phyloP scores from a whole-genome alignment of 2,797 vertebrate species.

The Buceros bicornis region DNA sequence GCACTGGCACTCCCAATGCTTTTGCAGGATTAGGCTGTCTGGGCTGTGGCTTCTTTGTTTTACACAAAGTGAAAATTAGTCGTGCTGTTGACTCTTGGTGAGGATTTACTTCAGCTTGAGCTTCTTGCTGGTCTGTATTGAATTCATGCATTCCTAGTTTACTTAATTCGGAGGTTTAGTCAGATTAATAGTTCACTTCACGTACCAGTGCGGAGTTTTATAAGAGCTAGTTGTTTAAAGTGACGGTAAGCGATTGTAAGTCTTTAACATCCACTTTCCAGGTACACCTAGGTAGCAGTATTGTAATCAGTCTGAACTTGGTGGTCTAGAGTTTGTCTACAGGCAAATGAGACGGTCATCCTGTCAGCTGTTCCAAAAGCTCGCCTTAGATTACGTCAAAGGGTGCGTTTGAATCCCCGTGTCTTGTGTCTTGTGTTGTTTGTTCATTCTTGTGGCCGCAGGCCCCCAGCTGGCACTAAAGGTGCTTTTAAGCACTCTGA shows the following conservation, averaged over 20 bases:
- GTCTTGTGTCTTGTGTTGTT: neutral
- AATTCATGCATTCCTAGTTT: neutral
- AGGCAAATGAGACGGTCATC: neutral
- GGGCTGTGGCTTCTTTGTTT: neutral
- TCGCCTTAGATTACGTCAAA: neutral
- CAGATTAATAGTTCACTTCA: neutral
- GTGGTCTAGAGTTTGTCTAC: neutral
- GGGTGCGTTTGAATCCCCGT: neutral
- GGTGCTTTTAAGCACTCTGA: neutral
- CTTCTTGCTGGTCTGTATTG: neutral
- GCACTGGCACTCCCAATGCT: neutral
- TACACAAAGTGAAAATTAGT: neutral
- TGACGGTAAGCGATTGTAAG: neutral
- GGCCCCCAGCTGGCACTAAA: neutral
- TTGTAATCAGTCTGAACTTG: neutral
- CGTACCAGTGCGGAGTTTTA: neutral
- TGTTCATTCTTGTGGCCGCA: neutral
- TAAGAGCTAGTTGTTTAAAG: neutral
- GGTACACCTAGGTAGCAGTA: neutral
- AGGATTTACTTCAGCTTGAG: neutral
- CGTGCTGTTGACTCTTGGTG: neutral
- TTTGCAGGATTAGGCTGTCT: neutral
- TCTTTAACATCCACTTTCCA: neutral
- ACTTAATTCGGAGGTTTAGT: neutral
- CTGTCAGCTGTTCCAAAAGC: neutral